Conservation (phyloP, 2,797 vertebrate species). For the Glyptemys insculpta region DNA sequence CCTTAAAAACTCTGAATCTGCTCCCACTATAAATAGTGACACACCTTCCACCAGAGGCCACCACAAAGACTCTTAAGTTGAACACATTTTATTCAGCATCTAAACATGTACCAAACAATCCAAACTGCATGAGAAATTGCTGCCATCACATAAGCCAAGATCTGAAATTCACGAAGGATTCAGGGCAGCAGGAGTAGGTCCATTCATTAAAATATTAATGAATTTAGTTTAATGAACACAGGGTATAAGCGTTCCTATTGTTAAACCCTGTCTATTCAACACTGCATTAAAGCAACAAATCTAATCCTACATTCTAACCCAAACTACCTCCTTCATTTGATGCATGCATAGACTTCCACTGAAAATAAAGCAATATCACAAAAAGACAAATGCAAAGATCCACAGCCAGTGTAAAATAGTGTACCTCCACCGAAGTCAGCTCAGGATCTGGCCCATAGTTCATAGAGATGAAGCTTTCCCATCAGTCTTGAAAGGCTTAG, state of each 20-base stretch:
- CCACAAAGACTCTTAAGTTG: not conserved
- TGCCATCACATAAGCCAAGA: not conserved
- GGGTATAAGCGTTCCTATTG: not conserved
- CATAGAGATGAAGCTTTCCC: not conserved
- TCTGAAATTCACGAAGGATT: not conserved
- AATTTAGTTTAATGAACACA: not conserved
- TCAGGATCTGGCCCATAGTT: not conserved
- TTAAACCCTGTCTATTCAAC: not conserved
- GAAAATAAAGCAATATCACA: not conserved
- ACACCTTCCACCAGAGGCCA: not conserved
- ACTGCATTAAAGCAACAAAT: not conserved
- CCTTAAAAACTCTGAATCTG: not conserved
- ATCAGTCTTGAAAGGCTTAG: not conserved
- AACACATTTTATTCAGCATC: not conserved
- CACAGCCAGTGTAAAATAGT: not conserved
- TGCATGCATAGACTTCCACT: not conserved
- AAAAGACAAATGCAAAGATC: not conserved
- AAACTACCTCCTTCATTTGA: not conserved
- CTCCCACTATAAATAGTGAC: not conserved
- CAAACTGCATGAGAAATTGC: not conserved
- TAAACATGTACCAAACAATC: not conserved
- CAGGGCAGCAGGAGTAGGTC: not conserved
- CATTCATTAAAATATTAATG: not conserved
- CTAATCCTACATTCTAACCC: fast-evolving
- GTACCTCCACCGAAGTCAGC: not conserved